Evolutionary conservation across 92 coral and sea anemone genomes (phyloP).

Genomic region (Blastomussa wellsi): DNA sequence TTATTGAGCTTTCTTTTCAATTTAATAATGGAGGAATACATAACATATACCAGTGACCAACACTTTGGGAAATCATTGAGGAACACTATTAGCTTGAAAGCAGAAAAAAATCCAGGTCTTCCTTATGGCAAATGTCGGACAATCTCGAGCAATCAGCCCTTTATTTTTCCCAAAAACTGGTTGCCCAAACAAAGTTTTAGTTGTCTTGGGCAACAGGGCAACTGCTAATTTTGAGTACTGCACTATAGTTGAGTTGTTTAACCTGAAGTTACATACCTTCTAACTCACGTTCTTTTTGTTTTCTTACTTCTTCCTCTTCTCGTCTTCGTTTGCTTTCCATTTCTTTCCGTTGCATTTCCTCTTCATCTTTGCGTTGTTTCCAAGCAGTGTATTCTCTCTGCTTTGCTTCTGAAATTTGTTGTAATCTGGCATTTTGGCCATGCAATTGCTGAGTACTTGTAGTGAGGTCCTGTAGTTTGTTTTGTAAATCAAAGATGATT

Average conservation of each 20-base stretch:
- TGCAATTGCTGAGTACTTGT: slow-evolving; percentile 73
- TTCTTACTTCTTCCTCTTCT: slow-evolving; percentile 86
- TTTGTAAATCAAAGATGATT: neutral
- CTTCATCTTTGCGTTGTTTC: slow-evolving; percentile 92
- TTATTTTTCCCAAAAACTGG: too few species aligned
- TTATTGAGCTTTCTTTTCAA: too few species aligned
- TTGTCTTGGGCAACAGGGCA: too few species aligned
- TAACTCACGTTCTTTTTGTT: slow-evolving; percentile 86
- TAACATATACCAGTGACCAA: too few species aligned
- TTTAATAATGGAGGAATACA: too few species aligned
- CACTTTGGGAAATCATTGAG: too few species aligned
- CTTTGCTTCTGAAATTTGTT: slow-evolving; percentile 81
- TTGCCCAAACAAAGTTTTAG: too few species aligned
- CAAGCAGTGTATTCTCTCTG: slow-evolving; percentile 84
- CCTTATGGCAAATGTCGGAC: too few species aligned
- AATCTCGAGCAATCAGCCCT: too few species aligned
- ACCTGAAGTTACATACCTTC: slow-evolving; percentile 60
- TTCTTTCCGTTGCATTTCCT: slow-evolving; percentile 74
- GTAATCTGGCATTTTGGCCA: slow-evolving; percentile 84
- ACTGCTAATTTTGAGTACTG: too few species aligned
- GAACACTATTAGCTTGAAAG: too few species aligned
- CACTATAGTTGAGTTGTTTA: neutral
- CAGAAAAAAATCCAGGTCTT: too few species aligned
- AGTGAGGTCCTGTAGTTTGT: slow-evolving; percentile 57
- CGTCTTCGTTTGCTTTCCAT: slow-evolving; percentile 65